These are phyloP conservation scores for Helleia helle DNA, from an alignment of 2,888 invertebrate species.

Conservation along the genomic window DNA sequence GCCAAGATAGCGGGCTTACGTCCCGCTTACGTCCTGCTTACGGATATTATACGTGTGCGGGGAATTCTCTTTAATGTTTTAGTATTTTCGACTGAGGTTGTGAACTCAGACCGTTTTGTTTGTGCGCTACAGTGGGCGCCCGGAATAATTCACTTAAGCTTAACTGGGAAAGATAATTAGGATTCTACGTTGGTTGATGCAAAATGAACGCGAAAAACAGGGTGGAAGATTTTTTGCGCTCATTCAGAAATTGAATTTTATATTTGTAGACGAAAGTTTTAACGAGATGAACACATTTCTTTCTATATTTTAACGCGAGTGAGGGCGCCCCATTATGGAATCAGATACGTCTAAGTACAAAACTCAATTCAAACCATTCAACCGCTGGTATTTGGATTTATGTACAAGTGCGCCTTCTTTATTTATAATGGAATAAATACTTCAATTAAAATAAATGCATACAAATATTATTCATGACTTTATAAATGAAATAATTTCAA, in stretches of 20 bases:
- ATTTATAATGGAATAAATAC: slow-evolving; percentile 1
- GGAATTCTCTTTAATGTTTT: slow-evolving; percentile 70
- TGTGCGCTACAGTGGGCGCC: slow-evolving; percentile 68
- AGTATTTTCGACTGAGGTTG: slow-evolving; percentile 72
- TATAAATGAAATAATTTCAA: neutral
- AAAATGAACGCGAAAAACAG: slow-evolving; percentile 71
- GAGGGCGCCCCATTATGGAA: slow-evolving; percentile 42
- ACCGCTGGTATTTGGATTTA: neutral
- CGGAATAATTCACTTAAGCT: slow-evolving; percentile 73
- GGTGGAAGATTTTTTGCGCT: slow-evolving; percentile 65
- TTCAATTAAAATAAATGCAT: slow-evolving; percentile 5
- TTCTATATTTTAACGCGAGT: slow-evolving; percentile 45
- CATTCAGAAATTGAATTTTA: slow-evolving; percentile 72
- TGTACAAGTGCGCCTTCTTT: slow-evolving; percentile 4
- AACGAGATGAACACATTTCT: slow-evolving; percentile 59
- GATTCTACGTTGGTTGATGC: slow-evolving; percentile 71
- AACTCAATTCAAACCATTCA: slow-evolving; percentile 13
- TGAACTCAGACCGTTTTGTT: slow-evolving; percentile 68
- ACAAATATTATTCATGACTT: neutral
- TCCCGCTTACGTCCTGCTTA: slow-evolving; percentile 56
- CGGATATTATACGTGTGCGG: slow-evolving; percentile 63
- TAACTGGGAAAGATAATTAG: slow-evolving; percentile 74
- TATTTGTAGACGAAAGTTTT: slow-evolving; percentile 66
- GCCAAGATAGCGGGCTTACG: slow-evolving; percentile 66
- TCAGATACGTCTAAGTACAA: slow-evolving; percentile 28